phyloP scores from a whole-genome alignment of 2,797 vertebrate genomes.

The Thamnophis elegans region DNA sequence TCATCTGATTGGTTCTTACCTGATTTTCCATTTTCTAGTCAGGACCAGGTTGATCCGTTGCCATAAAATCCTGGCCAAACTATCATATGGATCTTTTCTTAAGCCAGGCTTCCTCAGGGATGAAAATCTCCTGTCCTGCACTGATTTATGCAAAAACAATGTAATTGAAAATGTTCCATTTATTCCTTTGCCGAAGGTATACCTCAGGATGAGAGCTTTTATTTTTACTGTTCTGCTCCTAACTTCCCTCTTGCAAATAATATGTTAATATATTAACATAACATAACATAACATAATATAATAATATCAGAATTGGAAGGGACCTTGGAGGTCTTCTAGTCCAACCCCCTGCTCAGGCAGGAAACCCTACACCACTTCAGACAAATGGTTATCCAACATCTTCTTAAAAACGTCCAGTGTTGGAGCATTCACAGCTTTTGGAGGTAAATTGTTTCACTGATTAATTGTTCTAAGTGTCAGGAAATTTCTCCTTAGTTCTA shows the following conservation, averaged over 20 bases:
- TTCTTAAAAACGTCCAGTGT: too few species aligned
- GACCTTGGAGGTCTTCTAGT: too few species aligned
- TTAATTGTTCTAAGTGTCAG: too few species aligned
- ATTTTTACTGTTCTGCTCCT: background rate
- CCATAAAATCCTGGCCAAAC: background rate
- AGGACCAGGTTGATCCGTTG: background rate
- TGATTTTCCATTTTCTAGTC: background rate
- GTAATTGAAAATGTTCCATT: background rate
- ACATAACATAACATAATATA: too few species aligned
- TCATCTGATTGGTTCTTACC: background rate
- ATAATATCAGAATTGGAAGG: too few species aligned
- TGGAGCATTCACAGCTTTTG: too few species aligned
- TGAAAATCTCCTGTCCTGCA: background rate
- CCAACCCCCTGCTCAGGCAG: too few species aligned
- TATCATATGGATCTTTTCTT: background rate
- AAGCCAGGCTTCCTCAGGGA: background rate
- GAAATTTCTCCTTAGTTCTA: too few species aligned
- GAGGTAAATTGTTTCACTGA: too few species aligned
- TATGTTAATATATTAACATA: background rate
- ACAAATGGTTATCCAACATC: too few species aligned
- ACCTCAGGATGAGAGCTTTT: background rate
- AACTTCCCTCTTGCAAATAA: conserved; percentile 11
- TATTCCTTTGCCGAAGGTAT: background rate
- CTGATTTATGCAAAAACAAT: background rate
- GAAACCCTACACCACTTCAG: too few species aligned